phyloP scores from a whole-genome alignment of 2,113 vertebrate genomes.

The Silurus asotus region DNA sequence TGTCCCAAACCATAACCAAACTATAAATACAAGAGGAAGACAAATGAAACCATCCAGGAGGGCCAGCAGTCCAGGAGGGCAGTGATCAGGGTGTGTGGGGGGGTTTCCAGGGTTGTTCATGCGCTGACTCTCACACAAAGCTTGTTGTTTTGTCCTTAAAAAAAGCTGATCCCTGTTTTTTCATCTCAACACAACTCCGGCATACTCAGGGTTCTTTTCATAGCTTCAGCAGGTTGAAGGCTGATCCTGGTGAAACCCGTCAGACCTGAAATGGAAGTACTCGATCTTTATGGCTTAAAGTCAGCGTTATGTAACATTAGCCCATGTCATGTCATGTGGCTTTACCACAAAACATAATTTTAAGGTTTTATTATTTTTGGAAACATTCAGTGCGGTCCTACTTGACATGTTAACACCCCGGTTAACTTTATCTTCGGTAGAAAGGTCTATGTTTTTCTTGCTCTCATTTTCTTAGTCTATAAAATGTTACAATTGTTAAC shows the following conservation, averaged over 20 bases:
- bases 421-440: not conserved
- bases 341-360: not conserved
- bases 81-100: not conserved
- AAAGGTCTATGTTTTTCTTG: not conserved
- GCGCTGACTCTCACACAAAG: constrained; percentile 5
- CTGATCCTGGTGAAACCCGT: constrained; percentile 40
- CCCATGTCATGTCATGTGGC: not conserved
- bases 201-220: constrained; percentile 35
- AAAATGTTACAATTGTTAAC: no score
- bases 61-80: not conserved
- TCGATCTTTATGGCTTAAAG: constrained; percentile 4
- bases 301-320: constrained; percentile 32
- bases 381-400: not conserved
- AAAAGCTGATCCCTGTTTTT: constrained; percentile 34
- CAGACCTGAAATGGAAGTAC: constrained; percentile 34
- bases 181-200: constrained; percentile 33
- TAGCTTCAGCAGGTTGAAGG: constrained; percentile 31
- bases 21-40: not conserved
- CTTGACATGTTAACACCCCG: not conserved
- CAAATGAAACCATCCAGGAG: not conserved
- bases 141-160: not conserved
- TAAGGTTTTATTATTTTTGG: not conserved
- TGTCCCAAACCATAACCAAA: not conserved
- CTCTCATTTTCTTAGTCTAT: not conserved
- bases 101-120: not conserved